Conservation (phyloP, 2,113 vertebrate genomes). For the Podilymbus podiceps region DNA sequence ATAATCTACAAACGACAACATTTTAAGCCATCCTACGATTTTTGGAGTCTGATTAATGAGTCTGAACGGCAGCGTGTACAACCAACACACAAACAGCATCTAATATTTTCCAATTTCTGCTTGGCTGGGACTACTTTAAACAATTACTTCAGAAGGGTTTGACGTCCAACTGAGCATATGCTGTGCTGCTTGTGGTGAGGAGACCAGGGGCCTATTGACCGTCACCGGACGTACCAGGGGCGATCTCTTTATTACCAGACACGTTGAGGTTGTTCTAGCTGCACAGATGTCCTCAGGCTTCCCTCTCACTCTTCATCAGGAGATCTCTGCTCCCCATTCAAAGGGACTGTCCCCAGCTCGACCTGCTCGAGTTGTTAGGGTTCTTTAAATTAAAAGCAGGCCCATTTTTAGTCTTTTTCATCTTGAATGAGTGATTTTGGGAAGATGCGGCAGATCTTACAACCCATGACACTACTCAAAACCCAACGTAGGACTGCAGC, state of each 20-base stretch:
- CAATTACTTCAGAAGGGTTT: background rate
- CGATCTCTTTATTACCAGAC: background rate
- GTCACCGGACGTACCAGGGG: rapidly evolving
- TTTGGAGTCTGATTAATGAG: background rate
- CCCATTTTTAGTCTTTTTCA: background rate
- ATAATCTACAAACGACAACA: background rate
- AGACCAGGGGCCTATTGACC: background rate
- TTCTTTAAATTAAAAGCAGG: background rate
- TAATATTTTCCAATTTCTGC: background rate
- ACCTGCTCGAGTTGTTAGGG: background rate
- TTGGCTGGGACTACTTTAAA: background rate
- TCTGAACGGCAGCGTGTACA: background rate
- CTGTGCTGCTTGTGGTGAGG: background rate
- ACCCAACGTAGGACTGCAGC: background rate
- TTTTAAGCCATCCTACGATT: background rate
- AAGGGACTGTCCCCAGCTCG: background rate
- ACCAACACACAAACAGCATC: background rate
- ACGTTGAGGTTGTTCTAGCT: rapidly evolving
- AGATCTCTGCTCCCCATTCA: background rate
- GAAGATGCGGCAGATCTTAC: background rate
- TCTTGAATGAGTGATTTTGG: background rate
- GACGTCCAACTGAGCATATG: background rate
- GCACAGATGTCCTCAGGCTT: background rate
- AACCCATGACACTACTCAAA: background rate
- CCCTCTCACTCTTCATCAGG: rapidly evolving